Base-by-base conservation (phyloP, 2,888 invertebrate species). In the Zygogramma bicolorata region DNA sequence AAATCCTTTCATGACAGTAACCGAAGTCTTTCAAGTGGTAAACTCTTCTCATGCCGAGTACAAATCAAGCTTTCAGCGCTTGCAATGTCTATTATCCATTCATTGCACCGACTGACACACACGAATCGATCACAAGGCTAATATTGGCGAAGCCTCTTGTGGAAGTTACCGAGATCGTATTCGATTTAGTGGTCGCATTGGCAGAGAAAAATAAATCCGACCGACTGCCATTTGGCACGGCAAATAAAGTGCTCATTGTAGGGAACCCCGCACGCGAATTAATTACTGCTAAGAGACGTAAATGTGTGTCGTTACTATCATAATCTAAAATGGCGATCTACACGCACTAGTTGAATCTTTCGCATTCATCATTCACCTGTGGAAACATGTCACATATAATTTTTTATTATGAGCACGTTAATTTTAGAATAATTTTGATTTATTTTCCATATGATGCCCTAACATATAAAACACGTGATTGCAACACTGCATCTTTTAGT, bases 241-340 rank as follows among this genome's bases (percentile, higher is more conserved):
- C 27, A 13, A 62, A 62, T 42, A 62, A 42, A 42, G 42, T 40
- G 38, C 8, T 38, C 38, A 60, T 60, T 60, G 60, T 60, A 60
- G 6, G 18, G 22, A 38, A 15, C 38, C 22, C 31, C 34, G 3
- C 38, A 34, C 71, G 69, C 65, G 62, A 71, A 70, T 73, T 71
- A 71, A 74, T 65, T 68, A 58, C 68, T 7, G n/a, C 65, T 61
- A 68, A 71, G 61, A 70, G 70, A 75, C 72, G 63, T 60, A 68
- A 70, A 63, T 70, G 65, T 62, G 57, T 75, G 70, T 69, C 67
- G 59, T 65, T 72, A 65, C 60, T 70, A 10, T 25, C 46, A 40
- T 29, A 67, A 75, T 71, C 72, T 70, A 65, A 68, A 63, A 46
- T 68, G 53, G 34, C 65, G 27, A 75, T 72, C 70, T 65, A 46